A percentile compares a stretch with the other conserved stretches of the same genome.
Conservation (phyloP, 2,888 invertebrate genomes). For the Osmoderma eremita region DNA sequence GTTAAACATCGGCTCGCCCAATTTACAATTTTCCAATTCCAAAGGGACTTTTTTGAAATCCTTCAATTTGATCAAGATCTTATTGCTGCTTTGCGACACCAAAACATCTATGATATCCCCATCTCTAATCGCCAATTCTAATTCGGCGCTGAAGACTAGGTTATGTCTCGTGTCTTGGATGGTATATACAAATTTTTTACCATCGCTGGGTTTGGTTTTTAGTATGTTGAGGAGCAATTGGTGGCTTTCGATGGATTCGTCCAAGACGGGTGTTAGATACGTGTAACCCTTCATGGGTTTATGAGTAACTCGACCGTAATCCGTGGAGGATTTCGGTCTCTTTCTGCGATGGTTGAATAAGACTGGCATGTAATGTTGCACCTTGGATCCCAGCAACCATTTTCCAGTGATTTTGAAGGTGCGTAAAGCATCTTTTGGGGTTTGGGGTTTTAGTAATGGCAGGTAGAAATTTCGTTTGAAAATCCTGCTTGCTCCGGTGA, state of each 20-base stretch:
- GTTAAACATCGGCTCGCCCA: constrained; percentile 67
- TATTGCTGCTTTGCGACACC: constrained; percentile 80
- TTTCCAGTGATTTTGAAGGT: constrained; percentile 85
- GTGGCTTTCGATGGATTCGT: constrained; percentile 74
- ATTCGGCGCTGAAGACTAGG: constrained; percentile 76
- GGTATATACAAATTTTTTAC: constrained; percentile 76
- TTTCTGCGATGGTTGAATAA: constrained; percentile 66
- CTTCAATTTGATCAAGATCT: constrained; percentile 76
- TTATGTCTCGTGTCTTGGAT: constrained; percentile 79
- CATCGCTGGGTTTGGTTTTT: constrained; percentile 67
- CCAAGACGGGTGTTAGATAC: constrained; percentile 78
- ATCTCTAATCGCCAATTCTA: constrained; percentile 80
- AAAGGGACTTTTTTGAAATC: constrained; percentile 81
- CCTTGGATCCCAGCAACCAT: constrained; percentile 76
- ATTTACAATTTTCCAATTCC: constrained; percentile 49
- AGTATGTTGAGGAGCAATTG: constrained; percentile 72
- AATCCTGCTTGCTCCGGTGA: constrained; percentile 82
- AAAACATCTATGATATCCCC: constrained; percentile 82
- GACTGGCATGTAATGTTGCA: constrained; percentile 84
- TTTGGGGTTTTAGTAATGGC: constrained; percentile 82
- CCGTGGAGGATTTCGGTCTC: constrained; percentile 57
- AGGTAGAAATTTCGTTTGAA: constrained; percentile 86
- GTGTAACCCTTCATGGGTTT: constrained; percentile 75
- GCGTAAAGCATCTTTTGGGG: constrained; percentile 83
- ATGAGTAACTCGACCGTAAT: constrained; percentile 75